phyloP scores from a whole-genome alignment of 2,113 vertebrate genomes.

The Nycticorax nycticorax region DNA sequence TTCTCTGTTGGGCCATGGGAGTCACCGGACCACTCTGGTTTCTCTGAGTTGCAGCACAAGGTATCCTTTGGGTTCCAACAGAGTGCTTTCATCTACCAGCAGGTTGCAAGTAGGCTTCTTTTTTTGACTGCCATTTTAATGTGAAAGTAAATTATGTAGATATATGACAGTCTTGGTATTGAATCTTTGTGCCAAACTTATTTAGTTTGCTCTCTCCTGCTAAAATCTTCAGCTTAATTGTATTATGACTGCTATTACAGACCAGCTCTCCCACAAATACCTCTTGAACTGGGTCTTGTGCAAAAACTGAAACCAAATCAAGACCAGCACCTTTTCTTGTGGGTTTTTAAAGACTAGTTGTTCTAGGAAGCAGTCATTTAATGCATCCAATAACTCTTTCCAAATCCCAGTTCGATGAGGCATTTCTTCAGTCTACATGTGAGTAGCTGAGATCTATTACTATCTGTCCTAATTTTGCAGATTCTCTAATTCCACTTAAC shows the following conservation, averaged over 20 bases:
- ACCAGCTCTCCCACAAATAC: neutral
- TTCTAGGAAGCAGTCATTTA: conserved; percentile 22
- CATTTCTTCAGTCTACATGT: neutral
- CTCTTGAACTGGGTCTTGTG: neutral
- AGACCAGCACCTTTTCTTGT: neutral
- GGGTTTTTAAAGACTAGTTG: neutral
- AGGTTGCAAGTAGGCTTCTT: neutral
- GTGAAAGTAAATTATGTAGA: neutral
- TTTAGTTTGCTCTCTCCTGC: neutral
- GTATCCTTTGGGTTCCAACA: neutral
- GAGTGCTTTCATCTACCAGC: neutral
- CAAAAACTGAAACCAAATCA: conserved; percentile 9
- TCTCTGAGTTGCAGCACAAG: neutral
- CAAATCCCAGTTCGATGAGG: neutral
- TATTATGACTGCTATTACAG: neutral
- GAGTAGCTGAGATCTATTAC: neutral
- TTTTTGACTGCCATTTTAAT: neutral
- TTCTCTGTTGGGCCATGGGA: neutral
- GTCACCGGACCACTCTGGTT: neutral
- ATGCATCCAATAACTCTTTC: neutral
- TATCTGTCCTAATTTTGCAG: neutral
- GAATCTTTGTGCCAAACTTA: neutral
- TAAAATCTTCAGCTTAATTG: neutral
- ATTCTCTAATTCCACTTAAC: neutral
- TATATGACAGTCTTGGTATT: neutral